Evolutionary conservation across 2,113 vertebrate genomes (phyloP).

Genomic region (Gymnarchus niloticus): DNA sequence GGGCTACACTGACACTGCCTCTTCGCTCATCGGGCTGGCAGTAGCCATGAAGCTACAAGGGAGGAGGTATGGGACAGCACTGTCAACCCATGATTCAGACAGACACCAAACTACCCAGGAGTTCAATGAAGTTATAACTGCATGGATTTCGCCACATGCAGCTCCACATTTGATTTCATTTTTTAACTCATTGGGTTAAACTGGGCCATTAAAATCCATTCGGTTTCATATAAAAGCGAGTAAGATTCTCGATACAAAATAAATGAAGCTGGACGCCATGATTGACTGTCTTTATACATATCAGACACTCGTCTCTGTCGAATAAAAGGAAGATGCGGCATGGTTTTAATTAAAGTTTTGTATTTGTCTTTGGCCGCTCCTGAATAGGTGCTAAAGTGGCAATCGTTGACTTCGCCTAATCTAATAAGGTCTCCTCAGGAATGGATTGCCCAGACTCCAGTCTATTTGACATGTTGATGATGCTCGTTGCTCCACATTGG

Average conservation of each 20-base stretch:
- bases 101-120: background rate
- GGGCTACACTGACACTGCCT: conserved; percentile 67
- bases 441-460: background rate
- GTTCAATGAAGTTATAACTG: no score
- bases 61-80: conserved; percentile 12
- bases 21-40: conserved; percentile 61
- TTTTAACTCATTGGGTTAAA: background rate
- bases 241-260: background rate
- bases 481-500: conserved; percentile 47
- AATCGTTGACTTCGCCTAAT: conserved; percentile 14
- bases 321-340: background rate
- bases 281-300: background rate
- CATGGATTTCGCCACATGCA: no score
- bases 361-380: background rate
- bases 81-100: background rate
- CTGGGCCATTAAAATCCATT: background rate
- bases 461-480: conserved; percentile 48
- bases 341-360: conserved; percentile 7
- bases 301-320: background rate
- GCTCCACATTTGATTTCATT: no score
- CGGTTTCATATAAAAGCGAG: background rate
- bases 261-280: background rate
- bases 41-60: conserved; percentile 71
- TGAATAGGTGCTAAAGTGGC: conserved; percentile 18
- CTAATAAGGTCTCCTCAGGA: background rate